Evolutionary conservation across 2,797 vertebrate species (phyloP), one percentile per base, ranked within the genome.

Genomic region (Harpagifer antarcticus): DNA sequence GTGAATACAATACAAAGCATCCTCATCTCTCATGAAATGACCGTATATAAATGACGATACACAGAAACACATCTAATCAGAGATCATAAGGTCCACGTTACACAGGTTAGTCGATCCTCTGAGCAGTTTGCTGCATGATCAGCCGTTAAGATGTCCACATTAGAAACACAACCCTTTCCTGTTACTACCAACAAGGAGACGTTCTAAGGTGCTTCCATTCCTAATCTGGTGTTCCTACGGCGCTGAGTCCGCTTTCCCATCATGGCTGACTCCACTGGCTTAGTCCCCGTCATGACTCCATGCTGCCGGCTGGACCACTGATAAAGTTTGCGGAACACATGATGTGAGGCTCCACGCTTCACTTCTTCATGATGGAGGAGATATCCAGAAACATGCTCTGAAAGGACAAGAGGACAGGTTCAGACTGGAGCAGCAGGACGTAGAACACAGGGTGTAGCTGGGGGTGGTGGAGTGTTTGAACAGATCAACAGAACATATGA

Each of bases 361-460:
- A 98, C 86, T 97, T 99, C 95, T 98, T 99, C 96, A 98, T 97
- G 89, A 98, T 96, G 65, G 97, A 98, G 71, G 97, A 98, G 88
- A 99, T 95, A 89, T 98, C 97, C 93, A 99, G 94, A 82, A 98
- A 96, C 91, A 96, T 95, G 78, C 96, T 97, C 97, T 98, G 94
- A 90, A 96, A 83, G 88, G 52, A 93, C 45, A 93, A 90, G 84
- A 43, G 79, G 17, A 67, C 48, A 60, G 31, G 45, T 27, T 76
- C 10, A 53, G 58, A 57, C 56, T 31, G 7, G 0, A 42, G 43
- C 17, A 13, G 20, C 4, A 9, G 19, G 27, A 27, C 27, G 4
- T 33, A 40, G 59, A 23, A 61, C 17, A 72, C 3, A 37, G 27
- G 27, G 27, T 27, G 27, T 5, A 27, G 33, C 9, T 47, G 19